These are phyloP conservation scores for Platyura marginata DNA, from an alignment of 1,140 invertebrate species.

Conservation along the genomic window DNA sequence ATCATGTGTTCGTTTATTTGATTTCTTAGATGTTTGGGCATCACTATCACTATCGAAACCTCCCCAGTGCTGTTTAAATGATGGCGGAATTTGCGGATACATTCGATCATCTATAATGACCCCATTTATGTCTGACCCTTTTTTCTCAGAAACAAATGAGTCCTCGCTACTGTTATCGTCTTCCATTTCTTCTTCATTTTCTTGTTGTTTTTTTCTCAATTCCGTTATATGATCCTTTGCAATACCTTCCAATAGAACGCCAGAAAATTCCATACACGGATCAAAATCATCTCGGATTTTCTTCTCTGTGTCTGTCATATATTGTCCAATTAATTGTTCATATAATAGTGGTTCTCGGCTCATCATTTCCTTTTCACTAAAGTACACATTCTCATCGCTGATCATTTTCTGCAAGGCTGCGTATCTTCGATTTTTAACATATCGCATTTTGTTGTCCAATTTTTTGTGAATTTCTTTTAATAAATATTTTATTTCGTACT, in stretches of 20 bases:
- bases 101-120: neutral
- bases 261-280: constrained; percentile 40
- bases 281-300: constrained; percentile 36
- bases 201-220: constrained; percentile 41
- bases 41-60: constrained; percentile 12
- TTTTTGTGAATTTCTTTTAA: constrained; percentile 34
- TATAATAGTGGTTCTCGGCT: constrained; percentile 73
- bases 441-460: constrained; percentile 30
- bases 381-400: constrained; percentile 51
- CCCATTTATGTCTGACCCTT: constrained; percentile 3
- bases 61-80: constrained; percentile 15
- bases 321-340: constrained; percentile 73
- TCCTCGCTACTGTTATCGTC: constrained; percentile 22
- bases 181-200: constrained; percentile 32
- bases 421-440: constrained; percentile 62
- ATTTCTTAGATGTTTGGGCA: constrained; percentile 10
- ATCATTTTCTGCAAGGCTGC: constrained; percentile 61
- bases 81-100: constrained; percentile 2
- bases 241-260: constrained; percentile 45
- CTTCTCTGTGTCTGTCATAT: constrained; percentile 58
- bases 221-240: constrained; percentile 42
- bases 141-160: too few relatives aligned
- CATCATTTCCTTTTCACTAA: constrained; percentile 85
- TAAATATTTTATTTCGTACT: constrained; percentile 41
- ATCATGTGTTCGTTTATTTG: constrained; percentile 12